Percentiles rank a stretch among this genome's conserved stretches.
phyloP scores from a whole-genome alignment of 2,797 vertebrate genomes.

The Anguilla obscura region DNA sequence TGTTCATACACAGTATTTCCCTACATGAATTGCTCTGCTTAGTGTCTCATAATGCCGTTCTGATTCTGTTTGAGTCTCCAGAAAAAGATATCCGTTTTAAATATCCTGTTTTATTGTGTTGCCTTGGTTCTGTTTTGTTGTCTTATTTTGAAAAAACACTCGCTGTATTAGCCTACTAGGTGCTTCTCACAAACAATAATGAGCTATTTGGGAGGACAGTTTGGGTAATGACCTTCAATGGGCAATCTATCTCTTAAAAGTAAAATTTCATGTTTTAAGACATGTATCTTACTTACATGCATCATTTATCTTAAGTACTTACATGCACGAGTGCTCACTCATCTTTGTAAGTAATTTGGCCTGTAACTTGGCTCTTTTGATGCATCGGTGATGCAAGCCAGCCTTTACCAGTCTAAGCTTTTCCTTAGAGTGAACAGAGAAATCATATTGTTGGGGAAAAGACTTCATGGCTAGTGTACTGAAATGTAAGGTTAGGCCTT shows the following conservation, averaged over 20 bases:
- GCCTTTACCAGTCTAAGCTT: background rate
- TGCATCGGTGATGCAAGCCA: background rate
- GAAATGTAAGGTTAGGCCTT: background rate
- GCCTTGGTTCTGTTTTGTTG: background rate
- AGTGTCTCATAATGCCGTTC: slow-evolving; percentile 17
- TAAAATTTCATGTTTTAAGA: background rate
- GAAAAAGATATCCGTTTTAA: background rate
- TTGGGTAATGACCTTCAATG: background rate
- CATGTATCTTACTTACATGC: background rate
- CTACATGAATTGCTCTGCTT: slow-evolving; percentile 31
- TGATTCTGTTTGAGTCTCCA: slow-evolving; percentile 1
- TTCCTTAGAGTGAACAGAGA: background rate
- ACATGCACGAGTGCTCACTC: background rate
- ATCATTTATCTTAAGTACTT: background rate
- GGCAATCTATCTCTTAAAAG: background rate
- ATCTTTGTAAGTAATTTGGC: background rate
- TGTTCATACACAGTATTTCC: slow-evolving; percentile 45
- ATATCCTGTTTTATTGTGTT: slow-evolving; percentile 9
- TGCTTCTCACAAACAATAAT: slow-evolving; percentile 11
- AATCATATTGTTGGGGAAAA: background rate
- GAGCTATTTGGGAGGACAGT: background rate
- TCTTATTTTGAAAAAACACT: background rate
- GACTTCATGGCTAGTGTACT: background rate
- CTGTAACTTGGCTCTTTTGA: background rate
- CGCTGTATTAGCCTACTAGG: background rate